phyloP scores from a whole-genome alignment of 2,113 vertebrate species.

The Phyllostomus discolor region DNA sequence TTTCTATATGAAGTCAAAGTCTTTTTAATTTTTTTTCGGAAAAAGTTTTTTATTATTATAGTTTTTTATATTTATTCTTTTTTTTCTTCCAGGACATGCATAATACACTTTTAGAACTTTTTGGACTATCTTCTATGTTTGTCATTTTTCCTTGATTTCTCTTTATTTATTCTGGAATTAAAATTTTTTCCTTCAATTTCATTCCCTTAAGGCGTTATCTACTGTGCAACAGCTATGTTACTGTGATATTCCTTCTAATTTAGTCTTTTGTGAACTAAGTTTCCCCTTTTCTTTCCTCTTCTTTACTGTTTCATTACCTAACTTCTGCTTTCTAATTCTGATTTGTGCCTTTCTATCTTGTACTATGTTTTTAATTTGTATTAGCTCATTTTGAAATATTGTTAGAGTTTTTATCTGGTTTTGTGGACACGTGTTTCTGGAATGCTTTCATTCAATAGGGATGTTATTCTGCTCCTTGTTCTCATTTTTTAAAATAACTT shows the following conservation, averaged over 20 bases:
- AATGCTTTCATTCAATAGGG: background rate
- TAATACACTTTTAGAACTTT: background rate
- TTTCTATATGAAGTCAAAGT: background rate
- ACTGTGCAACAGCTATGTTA: background rate
- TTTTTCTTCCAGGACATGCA: background rate
- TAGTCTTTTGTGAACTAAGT: background rate
- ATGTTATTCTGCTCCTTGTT: background rate
- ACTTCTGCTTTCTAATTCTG: constrained; percentile 9
- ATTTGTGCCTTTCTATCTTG: background rate
- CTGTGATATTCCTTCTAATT: background rate
- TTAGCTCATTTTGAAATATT: background rate
- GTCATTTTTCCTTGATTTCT: background rate
- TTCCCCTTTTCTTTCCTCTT: constrained; percentile 2
- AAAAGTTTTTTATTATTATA: background rate
- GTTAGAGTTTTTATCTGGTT: background rate
- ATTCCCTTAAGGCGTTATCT: background rate
- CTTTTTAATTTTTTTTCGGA: background rate
- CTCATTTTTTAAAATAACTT: constrained; percentile 1
- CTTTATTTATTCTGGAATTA: background rate
- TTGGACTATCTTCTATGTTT: background rate
- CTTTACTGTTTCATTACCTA: background rate
- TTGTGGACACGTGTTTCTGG: background rate
- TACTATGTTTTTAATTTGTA: background rate
- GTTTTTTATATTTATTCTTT: background rate
- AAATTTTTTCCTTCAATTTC: background rate